These are phyloP conservation scores for Noturus placidus DNA, from an alignment of 2,113 vertebrate species.

Conservation along the genomic window DNA sequence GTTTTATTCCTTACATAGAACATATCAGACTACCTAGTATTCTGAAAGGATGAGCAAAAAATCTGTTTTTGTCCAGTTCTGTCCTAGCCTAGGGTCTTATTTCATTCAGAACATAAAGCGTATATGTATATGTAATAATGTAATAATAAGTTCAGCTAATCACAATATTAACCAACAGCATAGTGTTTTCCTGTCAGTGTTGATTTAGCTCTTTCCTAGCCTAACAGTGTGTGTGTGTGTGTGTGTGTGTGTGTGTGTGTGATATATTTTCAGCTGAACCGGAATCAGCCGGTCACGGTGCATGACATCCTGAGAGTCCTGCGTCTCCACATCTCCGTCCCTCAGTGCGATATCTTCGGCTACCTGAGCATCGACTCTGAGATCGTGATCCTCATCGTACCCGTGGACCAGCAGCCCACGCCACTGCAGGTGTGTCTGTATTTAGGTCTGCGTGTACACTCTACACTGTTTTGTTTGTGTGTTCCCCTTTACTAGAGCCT, in stretches of 20 bases:
- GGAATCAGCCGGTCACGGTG: constrained; percentile 85
- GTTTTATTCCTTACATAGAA: neutral
- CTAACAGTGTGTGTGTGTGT: neutral
- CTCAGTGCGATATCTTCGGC: constrained; percentile 95
- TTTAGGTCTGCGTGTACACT: neutral
- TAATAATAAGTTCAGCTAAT: neutral
- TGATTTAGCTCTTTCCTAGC: neutral
- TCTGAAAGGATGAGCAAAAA: neutral
- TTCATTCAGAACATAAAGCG: neutral
- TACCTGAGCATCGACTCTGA: constrained; percentile 93
- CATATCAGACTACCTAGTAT: neutral
- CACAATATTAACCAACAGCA: neutral
- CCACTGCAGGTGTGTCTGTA: constrained; percentile 82
- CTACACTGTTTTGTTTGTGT: neutral
- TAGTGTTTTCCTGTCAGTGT: neutral
- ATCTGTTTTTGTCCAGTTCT: neutral
- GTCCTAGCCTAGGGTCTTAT: neutral
- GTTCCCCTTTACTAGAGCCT: neutral
- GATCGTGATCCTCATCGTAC: constrained; percentile 88
- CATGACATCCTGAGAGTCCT: constrained; percentile 87
- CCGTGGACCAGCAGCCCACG: constrained; percentile 90
- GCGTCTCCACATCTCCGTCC: constrained; percentile 89
- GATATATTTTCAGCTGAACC: constrained; percentile 77
- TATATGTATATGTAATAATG: neutral
- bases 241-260: constrained; percentile 20